phyloP scores from a whole-genome alignment of 2,888 invertebrate species.

The Anorthoa munda region DNA sequence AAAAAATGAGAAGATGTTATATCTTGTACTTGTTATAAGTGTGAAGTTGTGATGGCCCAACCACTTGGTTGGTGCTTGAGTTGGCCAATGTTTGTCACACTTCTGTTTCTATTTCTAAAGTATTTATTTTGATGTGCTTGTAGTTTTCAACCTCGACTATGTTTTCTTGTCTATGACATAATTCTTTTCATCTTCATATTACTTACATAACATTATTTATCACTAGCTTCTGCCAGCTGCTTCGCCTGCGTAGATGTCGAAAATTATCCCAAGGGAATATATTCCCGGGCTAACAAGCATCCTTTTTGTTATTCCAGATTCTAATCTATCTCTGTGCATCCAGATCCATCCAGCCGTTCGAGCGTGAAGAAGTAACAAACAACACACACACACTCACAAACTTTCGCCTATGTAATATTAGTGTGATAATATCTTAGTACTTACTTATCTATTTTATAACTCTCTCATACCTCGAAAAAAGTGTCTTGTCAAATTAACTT shows the following conservation, averaged over 20 bases:
- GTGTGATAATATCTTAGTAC: constrained; percentile 14
- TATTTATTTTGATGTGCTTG: not conserved
- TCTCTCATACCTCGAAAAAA: constrained; percentile 7
- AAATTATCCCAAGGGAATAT: no score
- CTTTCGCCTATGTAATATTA: no score
- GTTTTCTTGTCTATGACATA: not conserved
- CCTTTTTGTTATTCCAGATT: no score
- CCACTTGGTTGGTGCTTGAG: not conserved
- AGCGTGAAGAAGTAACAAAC: no score
- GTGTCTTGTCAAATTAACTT: constrained; percentile 26
- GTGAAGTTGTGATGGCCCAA: constrained; percentile 4
- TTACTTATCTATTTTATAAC: not conserved
- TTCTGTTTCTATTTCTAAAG: not conserved
- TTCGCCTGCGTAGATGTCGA: no score
- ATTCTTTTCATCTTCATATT: not conserved
- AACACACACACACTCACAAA: no score
- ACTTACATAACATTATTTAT: constrained; percentile 3
- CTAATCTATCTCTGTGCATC: no score
- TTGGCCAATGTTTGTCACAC: constrained; percentile 23
- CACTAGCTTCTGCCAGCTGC: no score
- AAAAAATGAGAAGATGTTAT: no score
- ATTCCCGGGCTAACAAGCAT: no score
- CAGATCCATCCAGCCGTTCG: no score
- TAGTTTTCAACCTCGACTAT: not conserved
- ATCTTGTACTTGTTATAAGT: not conserved